Percentiles rank a stretch among this genome's conserved stretches.
phyloP scores from a whole-genome alignment of 2,888 invertebrate species.

The Chloroclystis v-ata region DNA sequence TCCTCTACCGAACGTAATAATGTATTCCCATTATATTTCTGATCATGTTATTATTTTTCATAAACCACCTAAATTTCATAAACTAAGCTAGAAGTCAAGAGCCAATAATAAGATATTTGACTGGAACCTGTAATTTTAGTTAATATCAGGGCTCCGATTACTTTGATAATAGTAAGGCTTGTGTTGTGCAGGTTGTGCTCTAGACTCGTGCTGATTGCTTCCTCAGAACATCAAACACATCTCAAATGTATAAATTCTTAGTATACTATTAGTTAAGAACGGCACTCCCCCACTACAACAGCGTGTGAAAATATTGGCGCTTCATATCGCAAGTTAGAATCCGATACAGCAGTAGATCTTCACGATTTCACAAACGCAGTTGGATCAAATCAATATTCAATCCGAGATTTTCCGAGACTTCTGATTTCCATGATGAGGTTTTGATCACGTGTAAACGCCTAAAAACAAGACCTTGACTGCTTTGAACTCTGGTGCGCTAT shows the following conservation, averaged over 20 bases:
- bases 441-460: conserved; percentile 33
- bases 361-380: conserved; percentile 9
- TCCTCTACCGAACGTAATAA: no score
- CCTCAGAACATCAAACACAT: conserved; percentile 9
- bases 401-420: conserved; percentile 26
- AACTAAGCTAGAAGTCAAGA: no score
- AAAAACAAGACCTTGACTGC: conserved; percentile 28
- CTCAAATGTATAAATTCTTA: background rate
- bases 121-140: background rate
- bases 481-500: conserved; percentile 22
- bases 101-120: background rate
- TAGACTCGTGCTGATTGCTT: conserved; percentile 3
- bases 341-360: conserved; percentile 11
- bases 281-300: conserved; percentile 8
- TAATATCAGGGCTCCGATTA: background rate
- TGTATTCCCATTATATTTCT: no score
- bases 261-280: background rate
- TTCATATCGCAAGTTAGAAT: conserved; percentile 14
- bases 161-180: no score
- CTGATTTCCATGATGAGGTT: conserved; percentile 42
- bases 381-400: conserved; percentile 28
- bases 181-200: no score
- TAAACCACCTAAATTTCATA: no score
- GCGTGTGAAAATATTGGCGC: conserved; percentile 13
- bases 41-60: no score